Base-by-base conservation (phyloP, 1,140 invertebrate genomes). In the Plodia interpunctella region DNA sequence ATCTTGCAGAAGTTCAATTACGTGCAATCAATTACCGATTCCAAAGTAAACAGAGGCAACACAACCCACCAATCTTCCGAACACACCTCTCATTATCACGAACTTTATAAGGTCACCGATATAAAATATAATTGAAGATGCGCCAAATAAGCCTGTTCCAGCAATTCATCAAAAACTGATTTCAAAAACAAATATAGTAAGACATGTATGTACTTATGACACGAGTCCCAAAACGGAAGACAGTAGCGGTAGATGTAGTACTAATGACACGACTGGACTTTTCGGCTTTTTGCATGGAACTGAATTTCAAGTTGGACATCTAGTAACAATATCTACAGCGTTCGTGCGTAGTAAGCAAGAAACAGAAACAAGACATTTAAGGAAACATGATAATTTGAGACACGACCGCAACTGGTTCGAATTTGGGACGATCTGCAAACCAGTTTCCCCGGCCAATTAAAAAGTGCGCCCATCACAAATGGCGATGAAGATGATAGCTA, bases 141-240 rank as follows among this genome's bases (percentile, higher is more conserved):
- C n/a, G 38, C 38, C 38, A 44, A 44, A 44, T 44, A 44, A 44
- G 38, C 38, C 3, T n/a, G 15, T 17, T 5, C 38, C 38, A 44
- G 15, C 38, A 6, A 44, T 44, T 44, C 38, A 44, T 44, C 38
- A 44, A 44, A 44, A 44, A 44, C 5, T 15, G 20, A 51, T 51
- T 58, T 51, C 44, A 58, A 49, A 15, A 28, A 19, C 49, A 51
- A 51, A 58, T 58, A 58, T 58, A 58, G 57, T 20, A 52, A 44
- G 38, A 44, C 38, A 3, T 35, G 32, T 35, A 13, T 35, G 32
- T 35, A 32, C 2, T 32, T 32, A 44, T 44, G 13, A 66, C 64
- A 66, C 61, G 61, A 63, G 67, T 61, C 64, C 64, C 54, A 60
- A 66, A 61, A 63, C 25, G 68, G 64, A 15, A 28, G 18, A 11